Conservation (phyloP, 2,113 vertebrate genomes). For the Pseudorasbora parva region DNA sequence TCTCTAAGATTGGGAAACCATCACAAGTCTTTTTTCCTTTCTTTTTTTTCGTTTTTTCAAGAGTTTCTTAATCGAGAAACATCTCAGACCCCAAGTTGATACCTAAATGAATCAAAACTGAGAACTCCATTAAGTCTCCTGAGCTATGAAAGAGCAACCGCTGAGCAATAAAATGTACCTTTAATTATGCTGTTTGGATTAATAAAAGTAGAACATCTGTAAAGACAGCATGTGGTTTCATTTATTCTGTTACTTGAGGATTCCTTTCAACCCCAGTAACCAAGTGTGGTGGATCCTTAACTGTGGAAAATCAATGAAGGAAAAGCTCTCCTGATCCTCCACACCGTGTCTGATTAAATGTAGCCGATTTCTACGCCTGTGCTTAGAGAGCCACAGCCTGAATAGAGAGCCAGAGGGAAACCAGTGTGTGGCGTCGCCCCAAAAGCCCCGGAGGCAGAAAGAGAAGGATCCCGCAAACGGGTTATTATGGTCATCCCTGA, state of each 20-base stretch:
- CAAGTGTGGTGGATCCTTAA: conserved; percentile 63
- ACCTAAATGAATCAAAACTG: not conserved
- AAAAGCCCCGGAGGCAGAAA: conserved; percentile 45
- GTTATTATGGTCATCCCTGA: conserved; percentile 43
- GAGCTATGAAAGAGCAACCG: not conserved
- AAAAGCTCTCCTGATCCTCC: conserved; percentile 72
- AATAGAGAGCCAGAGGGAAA: conserved; percentile 66
- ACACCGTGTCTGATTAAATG: conserved; percentile 76
- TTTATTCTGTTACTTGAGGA: conserved; percentile 65
- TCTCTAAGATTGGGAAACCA: not conserved
- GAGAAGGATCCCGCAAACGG: conserved; percentile 55
- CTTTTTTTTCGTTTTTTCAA: too few species aligned
- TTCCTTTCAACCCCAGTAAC: conserved; percentile 69
- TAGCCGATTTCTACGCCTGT: conserved; percentile 72
- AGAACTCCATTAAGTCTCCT: not conserved
- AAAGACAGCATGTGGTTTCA: conserved; percentile 68
- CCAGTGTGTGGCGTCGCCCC: conserved; percentile 61
- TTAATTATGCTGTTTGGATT: conserved; percentile 34
- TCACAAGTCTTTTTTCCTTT: too few species aligned
- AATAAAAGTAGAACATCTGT: conserved; percentile 45
- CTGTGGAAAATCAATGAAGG: conserved; percentile 76
- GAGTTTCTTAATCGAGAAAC: not conserved
- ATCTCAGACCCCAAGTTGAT: not conserved
- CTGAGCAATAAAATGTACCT: conserved; percentile 2
- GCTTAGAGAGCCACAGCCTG: conserved; percentile 62